Evolutionary conservation across 2,888 invertebrate species (phyloP).

Genomic region (Xestia ashworthii): DNA sequence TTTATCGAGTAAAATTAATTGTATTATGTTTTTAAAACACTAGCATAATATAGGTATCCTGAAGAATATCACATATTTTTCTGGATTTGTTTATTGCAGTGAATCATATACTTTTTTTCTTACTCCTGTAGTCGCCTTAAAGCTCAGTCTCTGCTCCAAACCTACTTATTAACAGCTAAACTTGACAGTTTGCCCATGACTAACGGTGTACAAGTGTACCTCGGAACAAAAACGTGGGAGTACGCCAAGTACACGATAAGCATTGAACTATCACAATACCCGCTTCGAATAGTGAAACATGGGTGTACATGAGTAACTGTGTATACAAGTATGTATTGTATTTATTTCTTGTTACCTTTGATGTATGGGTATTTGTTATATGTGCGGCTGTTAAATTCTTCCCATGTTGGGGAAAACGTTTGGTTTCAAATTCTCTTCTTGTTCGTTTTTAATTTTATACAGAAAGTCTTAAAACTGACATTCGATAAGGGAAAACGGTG

Average conservation of each 20-base stretch:
- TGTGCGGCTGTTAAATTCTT: conserved; percentile 15
- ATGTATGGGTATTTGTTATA: conserved; percentile 13
- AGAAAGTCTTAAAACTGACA: background rate
- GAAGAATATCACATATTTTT: too few species aligned
- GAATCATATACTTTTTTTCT: too few species aligned
- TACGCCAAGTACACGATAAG: background rate
- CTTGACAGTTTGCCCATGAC: conserved; percentile 37
- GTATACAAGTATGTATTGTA: conserved; percentile 34
- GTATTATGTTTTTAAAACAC: too few species aligned
- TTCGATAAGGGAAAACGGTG: background rate
- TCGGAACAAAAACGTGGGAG: conserved; percentile 49
- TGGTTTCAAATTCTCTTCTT: background rate
- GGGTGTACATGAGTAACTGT: conserved; percentile 27
- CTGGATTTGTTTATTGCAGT: too few species aligned
- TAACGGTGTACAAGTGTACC: conserved; percentile 40
- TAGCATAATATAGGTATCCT: too few species aligned
- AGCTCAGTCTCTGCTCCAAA: background rate
- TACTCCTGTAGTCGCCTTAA: too few species aligned
- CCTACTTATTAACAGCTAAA: conserved; percentile 36
- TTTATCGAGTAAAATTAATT: too few species aligned
- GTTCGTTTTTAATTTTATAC: background rate
- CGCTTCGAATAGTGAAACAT: conserved; percentile 35
- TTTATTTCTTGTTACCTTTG: conserved; percentile 17
- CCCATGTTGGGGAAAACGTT: conserved; percentile 19
- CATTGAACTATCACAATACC: conserved; percentile 41